These are phyloP conservation scores for Apocrypta bakeri DNA, from an alignment of 1,140 invertebrate genomes.

Conservation along the genomic window DNA sequence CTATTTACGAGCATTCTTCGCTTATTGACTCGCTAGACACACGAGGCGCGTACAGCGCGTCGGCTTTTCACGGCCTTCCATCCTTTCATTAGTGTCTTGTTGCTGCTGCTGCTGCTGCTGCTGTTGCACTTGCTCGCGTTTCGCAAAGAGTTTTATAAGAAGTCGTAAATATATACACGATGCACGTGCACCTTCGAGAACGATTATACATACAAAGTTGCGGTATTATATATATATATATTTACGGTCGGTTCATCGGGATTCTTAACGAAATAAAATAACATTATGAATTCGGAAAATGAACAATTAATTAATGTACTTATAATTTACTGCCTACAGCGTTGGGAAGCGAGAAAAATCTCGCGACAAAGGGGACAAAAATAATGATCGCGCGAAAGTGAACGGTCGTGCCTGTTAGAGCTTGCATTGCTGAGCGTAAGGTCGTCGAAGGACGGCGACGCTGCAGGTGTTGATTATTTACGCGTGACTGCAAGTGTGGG, in stretches of 20 bases:
- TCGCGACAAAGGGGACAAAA: neutral
- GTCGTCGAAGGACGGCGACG: conserved; percentile 63
- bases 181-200: too few relatives aligned
- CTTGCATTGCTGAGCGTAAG: too few relatives aligned
- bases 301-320: too few relatives aligned
- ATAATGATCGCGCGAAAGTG: conserved; percentile 59
- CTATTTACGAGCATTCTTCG: neutral
- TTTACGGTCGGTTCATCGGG: too few relatives aligned
- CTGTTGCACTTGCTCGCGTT: conserved; percentile 22
- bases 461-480: neutral
- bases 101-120: too few relatives aligned
- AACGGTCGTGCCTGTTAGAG: conserved; percentile 54
- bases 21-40: neutral
- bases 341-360: neutral
- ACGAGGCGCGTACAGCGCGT: neutral
- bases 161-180: neutral
- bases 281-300: too few relatives aligned
- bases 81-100: conserved; percentile 4
- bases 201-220: too few relatives aligned
- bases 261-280: too few relatives aligned
- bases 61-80: conserved; percentile 14
- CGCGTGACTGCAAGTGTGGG: neutral
- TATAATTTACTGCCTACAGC: too few relatives aligned
- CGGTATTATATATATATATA: too few relatives aligned
- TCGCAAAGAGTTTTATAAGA: conserved; percentile 19